Conservation (phyloP, 1,140 invertebrate species). For the Lepidostoma basale region DNA sequence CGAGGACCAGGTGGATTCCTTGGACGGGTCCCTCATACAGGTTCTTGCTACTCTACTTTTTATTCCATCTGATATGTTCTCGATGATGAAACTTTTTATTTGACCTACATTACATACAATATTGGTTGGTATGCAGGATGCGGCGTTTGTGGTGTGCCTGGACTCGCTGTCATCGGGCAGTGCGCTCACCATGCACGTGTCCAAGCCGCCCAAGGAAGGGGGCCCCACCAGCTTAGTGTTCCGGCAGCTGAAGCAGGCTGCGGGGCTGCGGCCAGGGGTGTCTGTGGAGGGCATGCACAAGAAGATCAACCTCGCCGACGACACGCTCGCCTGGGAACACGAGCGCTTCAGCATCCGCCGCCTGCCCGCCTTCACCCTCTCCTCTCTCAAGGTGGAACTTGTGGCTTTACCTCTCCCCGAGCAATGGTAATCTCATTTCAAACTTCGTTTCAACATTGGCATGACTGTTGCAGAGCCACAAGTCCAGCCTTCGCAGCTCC, state of each 20-base stretch:
- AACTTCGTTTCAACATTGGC: background rate
- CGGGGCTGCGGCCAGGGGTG: constrained; percentile 58
- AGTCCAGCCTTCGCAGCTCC: constrained; percentile 35
- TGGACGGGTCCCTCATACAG: constrained; percentile 74
- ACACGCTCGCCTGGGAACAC: constrained; percentile 94
- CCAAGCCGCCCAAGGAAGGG: constrained; percentile 92
- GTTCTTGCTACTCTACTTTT: constrained; percentile 56
- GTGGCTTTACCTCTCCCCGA: no score
- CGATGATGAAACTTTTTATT: background rate
- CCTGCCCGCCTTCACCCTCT: constrained; percentile 90
- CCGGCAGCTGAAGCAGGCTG: constrained; percentile 68
- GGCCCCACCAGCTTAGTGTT: constrained; percentile 75
- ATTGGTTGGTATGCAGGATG: constrained; percentile 68
- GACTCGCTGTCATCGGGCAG: constrained; percentile 80
- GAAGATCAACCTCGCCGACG: constrained; percentile 97
- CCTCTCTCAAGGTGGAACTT: constrained; percentile 71
- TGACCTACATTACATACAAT: constrained; percentile 10
- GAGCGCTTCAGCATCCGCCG: constrained; percentile 93
- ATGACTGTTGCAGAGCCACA: constrained; percentile 38
- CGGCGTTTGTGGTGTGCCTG: constrained; percentile 89
- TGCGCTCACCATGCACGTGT: constrained; percentile 88
- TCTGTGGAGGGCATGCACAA: constrained; percentile 87
- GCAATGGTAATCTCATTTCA: no score
- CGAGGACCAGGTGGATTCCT: constrained; percentile 86
- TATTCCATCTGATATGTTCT: background rate